Percentiles rank a stretch among this genome's conserved stretches.
phyloP scores from a whole-genome alignment of 2,888 invertebrate genomes.

The Dorcus parallelipipedus region DNA sequence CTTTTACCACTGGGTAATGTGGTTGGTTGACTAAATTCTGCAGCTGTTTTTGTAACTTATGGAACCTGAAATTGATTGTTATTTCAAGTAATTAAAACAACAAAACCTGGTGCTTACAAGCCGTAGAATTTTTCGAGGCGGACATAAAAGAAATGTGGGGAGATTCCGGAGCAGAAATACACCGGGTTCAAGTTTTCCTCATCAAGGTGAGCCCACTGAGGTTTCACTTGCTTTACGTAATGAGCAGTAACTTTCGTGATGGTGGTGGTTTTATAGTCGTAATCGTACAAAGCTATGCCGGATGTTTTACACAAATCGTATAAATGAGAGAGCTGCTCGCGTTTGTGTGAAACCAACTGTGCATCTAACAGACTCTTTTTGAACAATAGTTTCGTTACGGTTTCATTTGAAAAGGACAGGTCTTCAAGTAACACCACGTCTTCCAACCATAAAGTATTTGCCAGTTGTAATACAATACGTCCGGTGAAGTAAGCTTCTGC shows the following conservation, averaged over 20 bases:
- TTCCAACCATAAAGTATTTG: conserved; percentile 62
- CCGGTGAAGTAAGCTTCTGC: conserved; percentile 42
- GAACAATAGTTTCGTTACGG: conserved; percentile 55
- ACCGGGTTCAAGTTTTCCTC: conserved; percentile 45
- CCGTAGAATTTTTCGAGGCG: conserved; percentile 51
- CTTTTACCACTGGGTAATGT: conserved; percentile 29
- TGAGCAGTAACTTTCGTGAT: conserved; percentile 11
- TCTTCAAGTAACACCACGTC: conserved; percentile 59
- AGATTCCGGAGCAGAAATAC: conserved; percentile 48
- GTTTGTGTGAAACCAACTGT: conserved; percentile 48
- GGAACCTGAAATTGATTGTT: conserved; percentile 30
- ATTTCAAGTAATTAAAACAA: neutral
- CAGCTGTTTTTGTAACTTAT: conserved; percentile 48
- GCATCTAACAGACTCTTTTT: conserved; percentile 52
- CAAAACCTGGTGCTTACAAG: conserved; percentile 32
- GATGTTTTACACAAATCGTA: conserved; percentile 49
- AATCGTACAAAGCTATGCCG: conserved; percentile 36
- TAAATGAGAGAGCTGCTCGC: conserved; percentile 52
- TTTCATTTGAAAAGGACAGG: conserved; percentile 50
- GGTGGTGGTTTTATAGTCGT: conserved; percentile 23
- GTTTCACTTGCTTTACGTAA: conserved; percentile 26
- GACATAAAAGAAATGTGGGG: conserved; percentile 53
- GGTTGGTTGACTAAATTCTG: conserved; percentile 30
- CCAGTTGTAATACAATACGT: conserved; percentile 56
- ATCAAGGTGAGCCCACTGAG: conserved; percentile 55